These are phyloP conservation scores for Conus betulinus DNA, from an alignment of 1,140 invertebrate species.

Conservation along the genomic window DNA sequence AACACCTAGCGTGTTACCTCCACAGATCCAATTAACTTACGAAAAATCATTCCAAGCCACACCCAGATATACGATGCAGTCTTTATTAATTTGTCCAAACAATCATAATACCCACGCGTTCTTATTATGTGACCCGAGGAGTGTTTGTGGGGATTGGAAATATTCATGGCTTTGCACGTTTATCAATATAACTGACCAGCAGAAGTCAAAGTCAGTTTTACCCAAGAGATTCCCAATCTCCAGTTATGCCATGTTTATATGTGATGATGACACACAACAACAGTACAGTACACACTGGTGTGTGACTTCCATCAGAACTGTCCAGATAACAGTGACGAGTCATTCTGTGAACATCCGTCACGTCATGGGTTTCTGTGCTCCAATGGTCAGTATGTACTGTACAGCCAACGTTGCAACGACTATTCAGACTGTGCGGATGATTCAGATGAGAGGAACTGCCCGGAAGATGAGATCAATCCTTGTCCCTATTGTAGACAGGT, in stretches of 20 bases:
- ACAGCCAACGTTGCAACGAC: not conserved
- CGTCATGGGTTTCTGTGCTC: not conserved
- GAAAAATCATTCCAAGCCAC: too few relatives aligned
- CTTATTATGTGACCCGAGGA: too few relatives aligned
- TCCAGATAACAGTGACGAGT: not conserved
- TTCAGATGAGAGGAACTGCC: not conserved
- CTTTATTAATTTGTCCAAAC: too few relatives aligned
- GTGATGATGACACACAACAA: not conserved
- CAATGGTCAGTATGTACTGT: not conserved
- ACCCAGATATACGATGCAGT: too few relatives aligned
- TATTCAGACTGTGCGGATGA: not conserved
- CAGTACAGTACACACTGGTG: not conserved
- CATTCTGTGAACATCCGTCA: not conserved
- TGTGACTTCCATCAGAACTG: constrained; percentile 17
- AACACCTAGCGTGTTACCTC: too few relatives aligned
- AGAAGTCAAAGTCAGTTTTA: not conserved
- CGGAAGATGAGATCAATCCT: not conserved
- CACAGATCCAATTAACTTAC: too few relatives aligned
- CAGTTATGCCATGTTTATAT: not conserved
- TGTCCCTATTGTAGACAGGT: not conserved
- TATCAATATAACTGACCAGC: not conserved
- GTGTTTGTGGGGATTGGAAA: too few relatives aligned
- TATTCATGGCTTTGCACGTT: not conserved
- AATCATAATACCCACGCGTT: too few relatives aligned
- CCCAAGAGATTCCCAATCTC: not conserved